Base-by-base conservation (phyloP, 2,888 invertebrate genomes). In the Dolomedes plantarius region DNA sequence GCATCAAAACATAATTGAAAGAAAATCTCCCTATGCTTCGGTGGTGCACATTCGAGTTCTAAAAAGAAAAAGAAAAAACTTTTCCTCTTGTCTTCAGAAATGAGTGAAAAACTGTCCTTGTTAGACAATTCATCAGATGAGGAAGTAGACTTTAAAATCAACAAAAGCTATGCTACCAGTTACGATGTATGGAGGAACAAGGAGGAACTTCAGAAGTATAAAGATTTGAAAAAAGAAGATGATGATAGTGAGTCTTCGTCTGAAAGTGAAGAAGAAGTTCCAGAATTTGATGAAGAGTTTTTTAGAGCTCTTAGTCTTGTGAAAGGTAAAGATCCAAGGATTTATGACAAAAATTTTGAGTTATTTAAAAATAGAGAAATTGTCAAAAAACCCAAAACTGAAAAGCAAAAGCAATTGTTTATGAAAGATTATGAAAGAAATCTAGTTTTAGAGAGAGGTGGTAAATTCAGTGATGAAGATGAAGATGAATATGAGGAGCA, bases 311-410 rank as follows among this genome's bases (percentile, higher is more conserved):
- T 98, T 0, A 93, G 97, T 0, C 94, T 94, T 73, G 91, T 99
- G 67, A 98, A 98, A 91, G 95, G 94, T 67, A 96, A 96, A 90
- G 96, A 98, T 92, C 96, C 98, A 0, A 93, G 94, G 89, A 97
- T 98, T 88, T 98, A 98, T 91, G 94, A 98, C 90, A 93, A 94
- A 56, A 93, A 93, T 76, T 93, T 93, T 36, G 93, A 93, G 75
- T 96, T 96, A 90, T 97, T 96, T 92, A 92, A 93, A 68, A 90
- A 93, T 0, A 90, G 92, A 9, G 28, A 13, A 72, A 19, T 78
- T 62, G 39, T 36, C 27, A 74, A 77, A 27, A 77, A 77, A 9
- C 28, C 28, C 9, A 78, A 79, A 77, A 74, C 67, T 7, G 69
- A 41, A 62, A 89, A 89, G 77, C 41, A 86, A 32, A 93, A 94